Percentiles rank a stretch among this genome's conserved stretches.
Conservation (phyloP, 2,797 vertebrate species). For the Xenops minutus region DNA sequence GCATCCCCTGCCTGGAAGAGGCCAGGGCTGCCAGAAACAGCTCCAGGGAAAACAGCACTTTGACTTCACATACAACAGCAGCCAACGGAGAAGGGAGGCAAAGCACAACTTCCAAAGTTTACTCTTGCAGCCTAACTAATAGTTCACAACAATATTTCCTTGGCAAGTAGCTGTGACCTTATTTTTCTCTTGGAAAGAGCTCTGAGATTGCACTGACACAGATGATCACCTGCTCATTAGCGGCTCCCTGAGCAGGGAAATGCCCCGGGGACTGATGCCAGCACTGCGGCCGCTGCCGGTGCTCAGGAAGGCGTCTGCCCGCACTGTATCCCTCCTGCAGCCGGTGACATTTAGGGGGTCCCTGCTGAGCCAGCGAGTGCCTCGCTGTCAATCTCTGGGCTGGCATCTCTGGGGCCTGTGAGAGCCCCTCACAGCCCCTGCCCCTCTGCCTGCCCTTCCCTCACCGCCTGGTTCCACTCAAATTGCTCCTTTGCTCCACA, state of each 20-base stretch:
- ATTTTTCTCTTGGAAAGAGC: neutral
- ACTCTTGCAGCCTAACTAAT: neutral
- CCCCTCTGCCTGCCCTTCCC: neutral
- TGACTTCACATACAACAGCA: neutral
- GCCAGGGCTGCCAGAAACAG: neutral
- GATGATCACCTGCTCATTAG: neutral
- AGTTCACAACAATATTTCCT: neutral
- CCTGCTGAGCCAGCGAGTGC: neutral
- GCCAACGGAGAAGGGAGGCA: neutral
- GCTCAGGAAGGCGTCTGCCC: neutral
- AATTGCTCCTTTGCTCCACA: rapidly evolving
- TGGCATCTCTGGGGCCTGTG: neutral
- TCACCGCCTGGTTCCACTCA: neutral
- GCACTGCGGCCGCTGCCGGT: neutral
- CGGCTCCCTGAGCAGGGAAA: neutral
- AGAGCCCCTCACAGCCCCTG: neutral
- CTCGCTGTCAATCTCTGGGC: neutral
- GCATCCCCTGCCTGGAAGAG: rapidly evolving
- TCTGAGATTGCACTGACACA: neutral
- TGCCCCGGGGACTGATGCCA: neutral
- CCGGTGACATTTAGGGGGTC: neutral
- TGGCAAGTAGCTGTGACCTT: neutral
- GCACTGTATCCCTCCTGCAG: neutral
- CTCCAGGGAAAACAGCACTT: neutral
- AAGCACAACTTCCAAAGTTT: neutral